Percentiles rank a stretch among this genome's conserved stretches.
These are phyloP conservation scores for Bradypodion ventrale DNA, from an alignment of 2,797 vertebrate genomes.

Conservation along the genomic window DNA sequence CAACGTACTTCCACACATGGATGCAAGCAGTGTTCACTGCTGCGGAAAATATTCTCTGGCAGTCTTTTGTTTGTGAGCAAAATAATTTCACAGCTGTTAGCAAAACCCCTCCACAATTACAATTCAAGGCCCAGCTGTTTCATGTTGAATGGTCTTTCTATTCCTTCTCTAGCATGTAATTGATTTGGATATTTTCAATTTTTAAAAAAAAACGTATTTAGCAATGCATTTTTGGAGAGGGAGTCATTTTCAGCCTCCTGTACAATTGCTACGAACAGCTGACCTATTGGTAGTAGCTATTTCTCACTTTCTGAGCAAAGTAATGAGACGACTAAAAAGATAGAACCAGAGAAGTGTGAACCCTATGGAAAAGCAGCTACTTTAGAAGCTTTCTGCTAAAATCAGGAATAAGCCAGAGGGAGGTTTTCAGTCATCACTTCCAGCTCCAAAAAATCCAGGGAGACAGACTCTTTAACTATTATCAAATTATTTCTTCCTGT, in stretches of 20 bases:
- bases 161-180: background rate
- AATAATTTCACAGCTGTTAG: conserved; percentile 26
- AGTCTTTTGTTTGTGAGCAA: background rate
- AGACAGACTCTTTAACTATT: background rate
- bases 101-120: conserved; percentile 24
- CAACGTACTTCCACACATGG: background rate
- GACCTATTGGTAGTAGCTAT: background rate
- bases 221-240: accelerated
- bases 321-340: background rate
- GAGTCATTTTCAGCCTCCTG: background rate
- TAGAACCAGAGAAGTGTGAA: no score
- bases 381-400: background rate
- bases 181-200: background rate
- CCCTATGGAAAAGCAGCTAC: background rate
- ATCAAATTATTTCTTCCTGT: background rate
- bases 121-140: background rate
- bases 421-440: background rate
- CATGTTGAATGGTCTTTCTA: background rate
- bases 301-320: background rate
- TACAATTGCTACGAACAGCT: accelerated
- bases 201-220: accelerated
- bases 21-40: background rate
- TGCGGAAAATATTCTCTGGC: conserved; percentile 19
- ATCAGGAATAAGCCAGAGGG: background rate
- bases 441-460: background rate